Evolutionary conservation across 2,797 vertebrate genomes (phyloP).

Genomic region (Merluccius polli): DNA sequence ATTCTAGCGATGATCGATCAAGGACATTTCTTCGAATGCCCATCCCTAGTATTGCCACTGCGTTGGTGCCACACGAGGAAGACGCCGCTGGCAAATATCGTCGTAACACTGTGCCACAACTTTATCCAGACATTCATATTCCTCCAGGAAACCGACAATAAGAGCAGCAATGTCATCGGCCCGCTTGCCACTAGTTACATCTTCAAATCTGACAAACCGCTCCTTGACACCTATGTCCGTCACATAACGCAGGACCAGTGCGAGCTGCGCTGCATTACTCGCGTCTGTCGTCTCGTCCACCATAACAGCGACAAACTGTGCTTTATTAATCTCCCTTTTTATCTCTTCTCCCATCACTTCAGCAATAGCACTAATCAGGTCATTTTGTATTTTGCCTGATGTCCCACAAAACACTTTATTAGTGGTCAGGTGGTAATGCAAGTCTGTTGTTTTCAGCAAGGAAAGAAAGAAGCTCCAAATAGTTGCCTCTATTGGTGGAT

Average conservation of each 20-base stretch:
- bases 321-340: slow-evolving; percentile 20
- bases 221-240: slow-evolving; percentile 31
- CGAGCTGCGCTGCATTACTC: slow-evolving; percentile 20
- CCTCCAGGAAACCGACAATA: slow-evolving; percentile 24
- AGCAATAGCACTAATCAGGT: not conserved
- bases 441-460: not conserved
- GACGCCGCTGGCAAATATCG: not conserved
- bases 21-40: too few species aligned
- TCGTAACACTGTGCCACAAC: slow-evolving; percentile 35
- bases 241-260: slow-evolving; percentile 26
- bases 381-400: not conserved
- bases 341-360: slow-evolving; percentile 27
- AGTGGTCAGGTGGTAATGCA: not conserved
- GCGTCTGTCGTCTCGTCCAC: slow-evolving; percentile 24
- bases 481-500: too few species aligned
- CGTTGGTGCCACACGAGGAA: slow-evolving; percentile 20
- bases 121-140: slow-evolving; percentile 31
- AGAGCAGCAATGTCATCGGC: slow-evolving; percentile 26
- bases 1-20: too few species aligned
- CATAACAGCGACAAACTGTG: slow-evolving; percentile 23
- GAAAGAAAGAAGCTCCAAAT: too few species aligned
- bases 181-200: slow-evolving; percentile 24
- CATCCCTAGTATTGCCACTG: slow-evolving; percentile 23
- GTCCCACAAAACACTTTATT: not conserved
- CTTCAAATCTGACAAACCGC: slow-evolving; percentile 27